Conservation (phyloP, 1,140 invertebrate genomes). For the Oedothorax gibbosus region DNA sequence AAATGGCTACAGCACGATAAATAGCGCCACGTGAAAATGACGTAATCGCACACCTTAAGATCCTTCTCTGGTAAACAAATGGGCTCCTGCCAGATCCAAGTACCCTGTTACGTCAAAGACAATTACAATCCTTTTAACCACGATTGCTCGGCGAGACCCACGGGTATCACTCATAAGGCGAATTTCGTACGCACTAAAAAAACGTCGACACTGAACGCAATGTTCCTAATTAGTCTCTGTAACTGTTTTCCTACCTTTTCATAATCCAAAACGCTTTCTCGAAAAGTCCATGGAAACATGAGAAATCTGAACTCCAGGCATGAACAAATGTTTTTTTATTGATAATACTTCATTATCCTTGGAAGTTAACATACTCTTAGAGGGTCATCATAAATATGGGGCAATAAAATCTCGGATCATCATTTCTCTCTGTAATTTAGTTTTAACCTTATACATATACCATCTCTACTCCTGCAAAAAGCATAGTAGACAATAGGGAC, state of each 20-base stretch:
- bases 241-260: neutral
- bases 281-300: neutral
- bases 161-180: too few species aligned
- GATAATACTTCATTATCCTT: neutral
- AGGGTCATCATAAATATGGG: slow-evolving; percentile 1
- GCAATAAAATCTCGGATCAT: neutral
- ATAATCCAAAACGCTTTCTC: slow-evolving; percentile 26
- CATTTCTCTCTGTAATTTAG: neutral
- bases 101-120: too few species aligned
- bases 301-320: slow-evolving; percentile 2
- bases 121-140: too few species aligned
- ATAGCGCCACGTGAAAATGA: too few species aligned
- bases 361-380: neutral
- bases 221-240: too few species aligned
- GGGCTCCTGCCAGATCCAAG: too few species aligned
- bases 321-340: slow-evolving; percentile 1
- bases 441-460: slow-evolving; percentile 2
- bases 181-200: too few species aligned
- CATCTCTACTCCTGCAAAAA: neutral
- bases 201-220: too few species aligned
- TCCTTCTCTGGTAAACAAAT: too few species aligned
- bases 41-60: too few species aligned
- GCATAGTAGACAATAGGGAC: neutral
- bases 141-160: too few species aligned
- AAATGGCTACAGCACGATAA: too few species aligned